phyloP scores from a whole-genome alignment of 2,888 invertebrate species.

The Nomada fucata region DNA sequence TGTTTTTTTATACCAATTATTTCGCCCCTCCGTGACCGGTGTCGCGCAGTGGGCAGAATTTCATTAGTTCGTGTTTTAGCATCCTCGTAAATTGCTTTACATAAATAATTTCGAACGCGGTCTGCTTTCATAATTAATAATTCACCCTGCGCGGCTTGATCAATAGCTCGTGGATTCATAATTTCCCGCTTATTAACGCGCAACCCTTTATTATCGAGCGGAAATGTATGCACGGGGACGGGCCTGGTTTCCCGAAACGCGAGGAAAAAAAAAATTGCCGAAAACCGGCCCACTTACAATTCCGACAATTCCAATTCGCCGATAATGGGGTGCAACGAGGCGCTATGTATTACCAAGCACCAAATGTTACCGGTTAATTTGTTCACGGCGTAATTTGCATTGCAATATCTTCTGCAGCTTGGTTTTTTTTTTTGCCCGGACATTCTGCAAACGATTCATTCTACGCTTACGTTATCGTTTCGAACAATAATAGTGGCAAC shows the following conservation, averaged over 20 bases:
- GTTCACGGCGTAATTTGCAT: background rate
- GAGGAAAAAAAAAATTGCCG: background rate
- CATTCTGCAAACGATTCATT: background rate
- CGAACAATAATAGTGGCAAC: too few species aligned
- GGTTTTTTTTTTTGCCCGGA: background rate
- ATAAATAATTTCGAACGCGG: constrained; percentile 37
- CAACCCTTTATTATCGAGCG: constrained; percentile 38
- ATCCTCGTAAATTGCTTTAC: constrained; percentile 34
- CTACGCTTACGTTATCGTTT: background rate
- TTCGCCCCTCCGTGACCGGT: background rate
- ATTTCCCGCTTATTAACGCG: constrained; percentile 48
- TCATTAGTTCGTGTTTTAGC: constrained; percentile 26
- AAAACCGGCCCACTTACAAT: constrained; percentile 25
- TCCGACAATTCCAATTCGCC: constrained; percentile 25
- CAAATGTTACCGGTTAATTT: constrained; percentile 50
- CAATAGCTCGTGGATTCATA: constrained; percentile 47
- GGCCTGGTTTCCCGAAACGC: constrained; percentile 1
- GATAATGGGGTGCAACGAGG: constrained; percentile 16
- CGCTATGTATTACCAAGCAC: constrained; percentile 7
- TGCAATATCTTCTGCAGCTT: background rate
- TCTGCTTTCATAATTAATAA: constrained; percentile 51
- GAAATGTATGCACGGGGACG: constrained; percentile 20
- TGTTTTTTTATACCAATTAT: constrained; percentile 4
- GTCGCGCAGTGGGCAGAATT: constrained; percentile 9
- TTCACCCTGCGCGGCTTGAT: constrained; percentile 31